A percentile compares a stretch with the other conserved stretches of the same genome.
Conservation (phyloP, 1,140 invertebrate genomes). For the Drosophila nigrodunni region DNA sequence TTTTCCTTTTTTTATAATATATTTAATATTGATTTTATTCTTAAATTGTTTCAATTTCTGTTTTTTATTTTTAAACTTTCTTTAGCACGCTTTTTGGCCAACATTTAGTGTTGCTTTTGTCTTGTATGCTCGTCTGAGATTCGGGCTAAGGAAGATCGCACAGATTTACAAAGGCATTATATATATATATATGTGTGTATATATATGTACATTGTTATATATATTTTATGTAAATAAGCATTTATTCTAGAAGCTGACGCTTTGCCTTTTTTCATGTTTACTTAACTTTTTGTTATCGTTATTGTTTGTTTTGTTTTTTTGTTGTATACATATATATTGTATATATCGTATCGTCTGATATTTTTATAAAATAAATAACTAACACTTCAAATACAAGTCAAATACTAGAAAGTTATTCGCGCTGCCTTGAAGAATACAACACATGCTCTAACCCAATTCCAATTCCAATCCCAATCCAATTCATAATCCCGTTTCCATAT, state of each 20-base stretch:
- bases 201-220: slow-evolving; percentile 12
- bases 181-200: slow-evolving; percentile 17
- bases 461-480: background rate
- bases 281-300: slow-evolving; percentile 8
- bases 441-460: background rate
- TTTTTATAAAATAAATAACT: slow-evolving; percentile 68
- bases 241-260: slow-evolving; percentile 23
- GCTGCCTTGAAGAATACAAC: slow-evolving; percentile 10
- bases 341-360: slow-evolving; percentile 17
- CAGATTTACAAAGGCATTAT: slow-evolving; percentile 21
- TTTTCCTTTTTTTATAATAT: slow-evolving; percentile 4
- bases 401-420: slow-evolving; percentile 53
- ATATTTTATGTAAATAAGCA: slow-evolving; percentile 42
- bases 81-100: slow-evolving; percentile 47
- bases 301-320: slow-evolving; percentile 1
- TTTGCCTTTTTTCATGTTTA: background rate
- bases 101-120: slow-evolving; percentile 31
- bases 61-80: slow-evolving; percentile 4
- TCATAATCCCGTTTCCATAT: background rate
- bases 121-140: slow-evolving; percentile 16
- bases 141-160: slow-evolving; percentile 19
- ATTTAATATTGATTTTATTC: slow-evolving; percentile 18
- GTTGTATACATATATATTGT: slow-evolving; percentile 32
- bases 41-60: slow-evolving; percentile 19
- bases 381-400: slow-evolving; percentile 67